Conservation (phyloP, 2,888 invertebrate genomes). For the Monoplex corrugatus region DNA sequence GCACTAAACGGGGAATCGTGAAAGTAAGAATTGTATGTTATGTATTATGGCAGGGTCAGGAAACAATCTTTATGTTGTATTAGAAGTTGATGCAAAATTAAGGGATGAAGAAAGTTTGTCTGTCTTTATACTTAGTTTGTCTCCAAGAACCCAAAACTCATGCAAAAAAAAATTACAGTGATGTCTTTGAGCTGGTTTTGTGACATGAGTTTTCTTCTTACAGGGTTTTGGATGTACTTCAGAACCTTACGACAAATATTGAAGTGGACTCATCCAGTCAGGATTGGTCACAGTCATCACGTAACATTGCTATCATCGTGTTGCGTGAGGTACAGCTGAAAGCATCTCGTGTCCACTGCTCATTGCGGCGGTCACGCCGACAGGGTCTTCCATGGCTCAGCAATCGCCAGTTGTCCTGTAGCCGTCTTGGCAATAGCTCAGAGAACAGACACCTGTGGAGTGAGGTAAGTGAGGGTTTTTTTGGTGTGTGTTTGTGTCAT, state of each 20-base stretch:
- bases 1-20: no score
- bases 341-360: slow-evolving; percentile 54
- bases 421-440: slow-evolving; percentile 52
- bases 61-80: no score
- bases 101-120: no score
- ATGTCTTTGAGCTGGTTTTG: no score
- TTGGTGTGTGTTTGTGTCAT: not conserved
- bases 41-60: no score
- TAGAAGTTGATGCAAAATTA: no score
- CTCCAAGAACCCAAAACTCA: no score
- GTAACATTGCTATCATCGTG: slow-evolving; percentile 50
- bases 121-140: no score
- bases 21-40: no score
- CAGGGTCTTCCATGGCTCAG: slow-evolving; percentile 29
- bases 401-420: slow-evolving; percentile 46
- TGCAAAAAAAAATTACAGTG: no score
- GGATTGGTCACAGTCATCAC: slow-evolving; percentile 46
- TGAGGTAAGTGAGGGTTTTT: slow-evolving; percentile 41
- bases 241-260: slow-evolving; percentile 55
- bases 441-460: slow-evolving; percentile 45
- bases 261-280: slow-evolving; percentile 26
- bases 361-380: slow-evolving; percentile 32
- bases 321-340: slow-evolving; percentile 42
- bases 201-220: not conserved
- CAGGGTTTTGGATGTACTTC: slow-evolving; percentile 59